phyloP scores from a whole-genome alignment of 2,797 vertebrate genomes.

The Pseudocheirus occidentalis region DNA sequence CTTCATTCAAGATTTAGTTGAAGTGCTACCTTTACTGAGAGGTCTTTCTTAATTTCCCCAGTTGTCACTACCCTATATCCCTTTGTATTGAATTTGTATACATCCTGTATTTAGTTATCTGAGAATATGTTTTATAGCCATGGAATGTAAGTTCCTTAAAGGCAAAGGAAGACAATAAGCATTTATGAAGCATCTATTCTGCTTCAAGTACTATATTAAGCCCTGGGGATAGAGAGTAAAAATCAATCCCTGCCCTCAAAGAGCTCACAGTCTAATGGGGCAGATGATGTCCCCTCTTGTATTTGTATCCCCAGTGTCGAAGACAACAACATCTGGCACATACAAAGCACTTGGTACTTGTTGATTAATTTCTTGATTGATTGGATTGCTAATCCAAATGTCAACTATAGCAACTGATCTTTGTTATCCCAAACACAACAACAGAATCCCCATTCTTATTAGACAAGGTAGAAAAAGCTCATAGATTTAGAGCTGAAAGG shows the following conservation, averaged over 20 bases:
- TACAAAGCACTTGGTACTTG: neutral
- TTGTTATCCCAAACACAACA: conserved; percentile 58
- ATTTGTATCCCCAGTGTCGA: neutral
- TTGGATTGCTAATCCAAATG: conserved; percentile 56
- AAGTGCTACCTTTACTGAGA: neutral
- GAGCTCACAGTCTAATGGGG: neutral
- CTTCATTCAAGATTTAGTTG: neutral
- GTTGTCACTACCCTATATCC: neutral
- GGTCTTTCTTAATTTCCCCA: neutral
- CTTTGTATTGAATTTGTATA: neutral
- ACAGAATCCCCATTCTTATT: neutral
- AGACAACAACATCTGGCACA: neutral
- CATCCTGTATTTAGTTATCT: neutral
- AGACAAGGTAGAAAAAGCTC: neutral
- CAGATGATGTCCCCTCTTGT: neutral
- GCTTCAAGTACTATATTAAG: neutral
- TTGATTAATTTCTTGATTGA: conserved; percentile 16
- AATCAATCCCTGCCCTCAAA: neutral
- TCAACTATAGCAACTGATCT: conserved; percentile 42
- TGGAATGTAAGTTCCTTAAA: neutral
- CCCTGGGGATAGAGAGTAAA: neutral
- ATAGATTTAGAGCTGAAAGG: neutral
- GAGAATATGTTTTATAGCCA: neutral
- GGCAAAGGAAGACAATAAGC: neutral
- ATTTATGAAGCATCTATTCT: neutral